Evolutionary conservation across 2,113 vertebrate genomes (phyloP), one percentile per base, ranked within the genome.

Genomic region (Nesospiza acunhae): DNA sequence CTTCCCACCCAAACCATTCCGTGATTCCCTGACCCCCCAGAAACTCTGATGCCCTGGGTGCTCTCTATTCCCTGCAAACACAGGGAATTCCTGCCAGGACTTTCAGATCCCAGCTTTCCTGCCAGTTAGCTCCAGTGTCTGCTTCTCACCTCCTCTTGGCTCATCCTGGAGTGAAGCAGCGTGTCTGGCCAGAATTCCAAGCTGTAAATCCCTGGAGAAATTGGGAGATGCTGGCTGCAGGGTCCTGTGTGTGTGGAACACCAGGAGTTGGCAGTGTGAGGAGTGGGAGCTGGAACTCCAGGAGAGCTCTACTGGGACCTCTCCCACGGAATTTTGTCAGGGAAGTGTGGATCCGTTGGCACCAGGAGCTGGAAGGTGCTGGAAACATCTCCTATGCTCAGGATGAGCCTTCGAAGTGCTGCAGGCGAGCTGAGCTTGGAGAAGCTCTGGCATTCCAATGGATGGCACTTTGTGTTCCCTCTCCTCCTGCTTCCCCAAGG

Each of bases 141-240:
- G 46, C 7, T 72, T 88, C 58, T 64, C 82, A 18, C 24, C 81
- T 81, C 30, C 63, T 46, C 67, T 27, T 72, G 70, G 62, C 41
- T 88, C 58, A 23, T 11, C n/a, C 79, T 35, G 58, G 39, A 72
- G 52, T 33, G 9, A 33, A 30, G 47, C 62, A 50, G 22, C 1
- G 0, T 13, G n/a, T 46, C 58, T 74, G 39, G 69, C 49, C 47
- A 23, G 56, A 55, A 39, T 42, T 82, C 82, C 67, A n/a, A 0
- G 7, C 67, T 60, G 1, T 9, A 28, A 46, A 47, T 47, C 46
- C 46, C 3, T 4, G 37, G 69, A 50, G 39, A 22, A 13, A 13
- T 3, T 3, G 0, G 0, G 6, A 67, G 78, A 1, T 20, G 3
- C 26, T 33, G 82, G 44, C 85, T 64, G 56, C 39, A 12, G 1